Evolutionary conservation across 2,113 vertebrate species (phyloP).

Genomic region (Tauraco erythrolophus): DNA sequence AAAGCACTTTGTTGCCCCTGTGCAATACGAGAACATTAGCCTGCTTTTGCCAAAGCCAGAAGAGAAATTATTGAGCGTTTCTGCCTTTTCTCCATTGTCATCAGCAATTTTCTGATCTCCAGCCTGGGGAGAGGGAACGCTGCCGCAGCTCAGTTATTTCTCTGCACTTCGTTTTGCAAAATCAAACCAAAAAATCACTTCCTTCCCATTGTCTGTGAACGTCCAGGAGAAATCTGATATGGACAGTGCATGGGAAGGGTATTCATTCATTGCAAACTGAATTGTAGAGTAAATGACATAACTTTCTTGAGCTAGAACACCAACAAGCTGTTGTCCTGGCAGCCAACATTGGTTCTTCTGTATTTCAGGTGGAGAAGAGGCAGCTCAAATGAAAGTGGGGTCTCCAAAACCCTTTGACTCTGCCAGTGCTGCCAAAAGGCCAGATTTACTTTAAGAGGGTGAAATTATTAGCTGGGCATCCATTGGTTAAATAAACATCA

Average conservation of each 20-base stretch:
- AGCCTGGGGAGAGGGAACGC: neutral
- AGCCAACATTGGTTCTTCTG: neutral
- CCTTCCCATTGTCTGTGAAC: accelerated
- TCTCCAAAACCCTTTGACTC: neutral
- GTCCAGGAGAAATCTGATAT: neutral
- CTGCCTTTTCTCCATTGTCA: neutral
- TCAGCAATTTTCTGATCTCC: neutral
- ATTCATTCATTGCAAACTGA: neutral
- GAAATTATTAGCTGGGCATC: neutral
- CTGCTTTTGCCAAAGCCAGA: neutral
- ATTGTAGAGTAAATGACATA: neutral
- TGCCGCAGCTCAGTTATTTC: neutral
- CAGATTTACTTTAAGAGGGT: neutral
- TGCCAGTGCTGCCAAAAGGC: neutral
- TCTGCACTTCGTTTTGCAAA: neutral
- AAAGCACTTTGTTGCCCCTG: neutral
- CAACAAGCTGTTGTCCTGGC: neutral
- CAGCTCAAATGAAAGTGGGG: neutral
- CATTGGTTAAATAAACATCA: neutral
- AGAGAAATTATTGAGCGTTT: neutral
- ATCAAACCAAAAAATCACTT: neutral
- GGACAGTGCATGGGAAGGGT: neutral
- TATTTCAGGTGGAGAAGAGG: neutral
- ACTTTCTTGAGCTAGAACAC: neutral
- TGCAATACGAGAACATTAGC: neutral